Evolutionary conservation across 2,888 invertebrate species (phyloP).

Genomic region (Uloborus plumipes): DNA sequence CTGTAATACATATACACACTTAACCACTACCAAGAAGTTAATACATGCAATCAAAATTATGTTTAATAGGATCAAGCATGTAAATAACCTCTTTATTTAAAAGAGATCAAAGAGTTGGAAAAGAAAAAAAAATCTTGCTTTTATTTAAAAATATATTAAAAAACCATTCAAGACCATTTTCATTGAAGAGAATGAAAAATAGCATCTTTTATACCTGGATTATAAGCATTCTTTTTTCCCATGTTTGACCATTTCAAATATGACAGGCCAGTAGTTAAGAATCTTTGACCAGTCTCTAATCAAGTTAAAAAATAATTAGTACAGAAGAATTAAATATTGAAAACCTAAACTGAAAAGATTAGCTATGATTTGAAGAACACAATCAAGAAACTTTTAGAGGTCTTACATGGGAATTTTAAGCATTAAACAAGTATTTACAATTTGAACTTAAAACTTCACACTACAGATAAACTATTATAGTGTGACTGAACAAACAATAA

Average conservation of each 20-base stretch:
- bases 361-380: background rate
- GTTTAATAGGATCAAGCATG: too few relatives aligned
- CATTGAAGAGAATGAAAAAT: conserved; percentile 46
- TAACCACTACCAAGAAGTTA: too few relatives aligned
- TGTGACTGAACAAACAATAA: too few relatives aligned
- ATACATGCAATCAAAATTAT: too few relatives aligned
- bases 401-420: too few relatives aligned
- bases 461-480: too few relatives aligned
- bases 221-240: conserved; percentile 38
- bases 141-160: conserved; percentile 21
- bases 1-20: too few relatives aligned
- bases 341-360: conserved; percentile 42
- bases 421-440: too few relatives aligned
- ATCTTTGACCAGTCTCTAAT: conserved; percentile 55
- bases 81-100: too few relatives aligned
- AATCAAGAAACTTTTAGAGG: conserved; percentile 4
- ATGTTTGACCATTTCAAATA: conserved; percentile 54
- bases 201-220: conserved; percentile 59
- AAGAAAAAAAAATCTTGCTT: too few relatives aligned
- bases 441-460: too few relatives aligned
- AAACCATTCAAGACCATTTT: conserved; percentile 32
- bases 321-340: conserved; percentile 31
- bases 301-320: conserved; percentile 62
- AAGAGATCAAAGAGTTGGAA: too few relatives aligned
- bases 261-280: conserved; percentile 49